Base-by-base conservation (phyloP, 2,888 invertebrate species). In the Scelioninae gen. 1 region DNA sequence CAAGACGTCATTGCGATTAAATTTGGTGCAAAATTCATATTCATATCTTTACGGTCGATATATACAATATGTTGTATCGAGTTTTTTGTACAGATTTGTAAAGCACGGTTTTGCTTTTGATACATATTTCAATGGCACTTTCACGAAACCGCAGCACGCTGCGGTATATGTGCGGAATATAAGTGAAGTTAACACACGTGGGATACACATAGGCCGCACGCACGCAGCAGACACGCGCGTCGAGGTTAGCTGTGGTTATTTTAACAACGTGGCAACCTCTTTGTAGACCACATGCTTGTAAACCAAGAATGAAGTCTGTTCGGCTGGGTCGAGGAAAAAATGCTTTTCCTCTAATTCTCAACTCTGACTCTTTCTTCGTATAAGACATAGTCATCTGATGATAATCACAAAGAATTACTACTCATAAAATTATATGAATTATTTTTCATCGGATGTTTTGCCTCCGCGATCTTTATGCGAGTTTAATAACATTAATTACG, bases 211-310 rank as follows among this genome's bases (percentile, higher is more conserved):
- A 82, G 80, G 74, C 80, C 77, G 78, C 78, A 83, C 80, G 82
- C 78, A 83, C 82, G 69, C 82, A 78, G 77, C 85, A 86, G 84
- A 85, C 87, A 86, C 85, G 85, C 87, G 87, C 85, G 87, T 85
- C 88, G 86, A 87, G 87, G 85, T 86, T 86, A 84, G 84, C 88
- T 90, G 92, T 88, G 91, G 92, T 92, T 92, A 92, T 92, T 92
- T 92, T 92, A 92, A 92, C 92, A 91, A 89, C 92, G 91, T 91
- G 91, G 92, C 90, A 92, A 91, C 89, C 91, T 92, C 92, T 92
- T 92, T 91, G 92, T 91, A 90, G 91, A 92, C 92, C 92, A 90
- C 92, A 90, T 90, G 91, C 92, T 91, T 92, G 91, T 91, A 92
- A 91, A 91, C 92, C 89, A 90, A 91, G 90, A 91, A 90, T 89